phyloP scores from a whole-genome alignment of 2,888 invertebrate genomes.

The Amiota minor region DNA sequence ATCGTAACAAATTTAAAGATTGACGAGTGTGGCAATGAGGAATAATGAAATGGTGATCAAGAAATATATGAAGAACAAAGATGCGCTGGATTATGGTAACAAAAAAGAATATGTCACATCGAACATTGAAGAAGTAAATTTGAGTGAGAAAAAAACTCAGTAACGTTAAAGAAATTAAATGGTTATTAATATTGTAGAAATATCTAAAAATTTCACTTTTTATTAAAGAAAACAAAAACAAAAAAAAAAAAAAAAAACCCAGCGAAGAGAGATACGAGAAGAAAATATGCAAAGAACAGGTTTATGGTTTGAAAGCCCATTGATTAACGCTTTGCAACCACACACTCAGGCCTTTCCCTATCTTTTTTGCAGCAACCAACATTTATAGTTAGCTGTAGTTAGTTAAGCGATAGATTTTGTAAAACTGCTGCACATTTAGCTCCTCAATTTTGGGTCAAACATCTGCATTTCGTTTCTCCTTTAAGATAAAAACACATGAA shows the following conservation, averaged over 20 bases:
- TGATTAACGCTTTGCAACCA: background rate
- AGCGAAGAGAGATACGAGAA: conserved; percentile 2
- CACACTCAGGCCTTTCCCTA: background rate
- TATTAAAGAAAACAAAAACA: conserved; percentile 38
- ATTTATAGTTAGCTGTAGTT: background rate
- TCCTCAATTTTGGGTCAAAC: conserved; percentile 53
- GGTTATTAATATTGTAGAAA: background rate
- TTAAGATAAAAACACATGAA: background rate
- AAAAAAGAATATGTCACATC: background rate
- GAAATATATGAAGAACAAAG: too few relatives aligned
- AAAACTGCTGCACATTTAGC: background rate
- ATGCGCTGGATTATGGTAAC: background rate
- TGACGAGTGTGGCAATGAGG: too few relatives aligned
- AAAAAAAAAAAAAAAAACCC: conserved; percentile 48
- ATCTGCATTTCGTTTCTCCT: conserved; percentile 42
- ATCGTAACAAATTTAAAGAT: conserved; percentile 5
- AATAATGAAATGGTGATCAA: conserved; percentile 5
- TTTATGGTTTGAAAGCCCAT: background rate
- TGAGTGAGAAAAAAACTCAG: too few relatives aligned
- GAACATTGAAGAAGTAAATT: too few relatives aligned
- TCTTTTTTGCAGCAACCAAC: background rate
- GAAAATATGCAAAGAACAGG: conserved; percentile 47
- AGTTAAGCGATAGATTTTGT: background rate
- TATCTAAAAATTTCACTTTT: conserved; percentile 59
- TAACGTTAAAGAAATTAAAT: background rate